These are phyloP conservation scores for Agelastica alni DNA, from an alignment of 2,888 invertebrate genomes.

Conservation along the genomic window DNA sequence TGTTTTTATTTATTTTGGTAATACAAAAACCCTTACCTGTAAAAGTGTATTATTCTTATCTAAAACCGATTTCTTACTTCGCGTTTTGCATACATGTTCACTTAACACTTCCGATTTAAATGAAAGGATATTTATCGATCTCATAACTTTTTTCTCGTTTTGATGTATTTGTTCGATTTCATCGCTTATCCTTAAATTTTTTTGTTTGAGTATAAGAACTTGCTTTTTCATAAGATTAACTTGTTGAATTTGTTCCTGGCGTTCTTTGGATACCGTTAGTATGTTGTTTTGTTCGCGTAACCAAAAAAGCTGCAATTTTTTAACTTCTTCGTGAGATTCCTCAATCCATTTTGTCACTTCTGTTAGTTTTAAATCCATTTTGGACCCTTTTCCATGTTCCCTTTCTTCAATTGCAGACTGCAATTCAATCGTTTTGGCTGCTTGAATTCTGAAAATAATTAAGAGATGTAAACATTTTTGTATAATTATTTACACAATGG, in stretches of 20 bases:
- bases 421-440: conserved; percentile 57
- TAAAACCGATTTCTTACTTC: conserved; percentile 59
- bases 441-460: too few relatives aligned
- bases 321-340: conserved; percentile 64
- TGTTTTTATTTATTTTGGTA: neutral
- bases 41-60: conserved; percentile 63
- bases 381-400: conserved; percentile 59
- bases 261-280: conserved; percentile 69
- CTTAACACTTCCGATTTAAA: conserved; percentile 65
- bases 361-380: conserved; percentile 66
- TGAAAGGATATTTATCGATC: conserved; percentile 64
- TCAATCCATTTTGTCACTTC: conserved; percentile 69
- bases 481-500: too few relatives aligned
- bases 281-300: conserved; percentile 75
- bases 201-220: conserved; percentile 71
- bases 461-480: too few relatives aligned
- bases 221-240: conserved; percentile 74
- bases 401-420: too few relatives aligned
- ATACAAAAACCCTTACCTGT: neutral
- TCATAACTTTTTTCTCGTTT: conserved; percentile 63
- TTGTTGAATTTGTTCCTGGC: conserved; percentile 69
- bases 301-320: conserved; percentile 74
- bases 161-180: conserved; percentile 64
- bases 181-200: conserved; percentile 69
- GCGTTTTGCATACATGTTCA: conserved; percentile 63